Conservation (phyloP, 2,797 vertebrate species). For the Chelidonichthys spinosus region DNA sequence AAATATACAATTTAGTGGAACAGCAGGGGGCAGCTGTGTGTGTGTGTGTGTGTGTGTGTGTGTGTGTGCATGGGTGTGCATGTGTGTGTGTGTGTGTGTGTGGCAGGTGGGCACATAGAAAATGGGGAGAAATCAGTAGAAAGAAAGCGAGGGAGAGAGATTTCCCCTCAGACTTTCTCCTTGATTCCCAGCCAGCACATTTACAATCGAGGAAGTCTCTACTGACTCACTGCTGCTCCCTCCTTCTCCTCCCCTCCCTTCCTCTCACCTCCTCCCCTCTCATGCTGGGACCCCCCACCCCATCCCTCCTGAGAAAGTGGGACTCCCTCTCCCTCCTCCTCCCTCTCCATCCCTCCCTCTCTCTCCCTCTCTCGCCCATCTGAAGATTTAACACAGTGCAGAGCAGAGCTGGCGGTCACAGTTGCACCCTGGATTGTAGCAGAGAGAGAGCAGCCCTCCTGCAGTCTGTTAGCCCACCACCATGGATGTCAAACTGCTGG, state of each 20-base stretch:
- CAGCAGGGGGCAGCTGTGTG: conserved; percentile 42
- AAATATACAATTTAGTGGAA: conserved; percentile 58
- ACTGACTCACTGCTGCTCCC: conserved; percentile 70
- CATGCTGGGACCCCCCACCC: conserved; percentile 64
- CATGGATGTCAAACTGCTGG: conserved; percentile 91
- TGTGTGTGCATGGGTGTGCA: conserved; percentile 21
- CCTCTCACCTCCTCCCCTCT: conserved; percentile 67
- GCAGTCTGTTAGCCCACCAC: conserved; percentile 53
- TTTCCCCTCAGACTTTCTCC: conserved; percentile 61
- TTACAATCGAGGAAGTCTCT: conserved; percentile 87
- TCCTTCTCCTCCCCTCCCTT: conserved; percentile 45
- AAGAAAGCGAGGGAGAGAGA: conserved; percentile 34
- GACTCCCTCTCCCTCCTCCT: conserved; percentile 68
- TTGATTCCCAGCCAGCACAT: conserved; percentile 84
- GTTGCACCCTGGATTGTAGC: conserved; percentile 79
- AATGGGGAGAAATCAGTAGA: conserved; percentile 9
- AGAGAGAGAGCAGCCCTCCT: conserved; percentile 62
- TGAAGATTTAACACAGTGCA: conserved; percentile 78
- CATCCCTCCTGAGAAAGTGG: conserved; percentile 80
- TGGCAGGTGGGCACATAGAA: conserved; percentile 32
- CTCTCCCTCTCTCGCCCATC: conserved; percentile 40
- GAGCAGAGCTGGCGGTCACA: conserved; percentile 74
- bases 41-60: conserved; percentile 15
- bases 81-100: conserved; percentile 4
- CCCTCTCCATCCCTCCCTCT: conserved; percentile 36